Conservation (phyloP, 2,113 vertebrate genomes). For the Ictalurus punctatus region DNA sequence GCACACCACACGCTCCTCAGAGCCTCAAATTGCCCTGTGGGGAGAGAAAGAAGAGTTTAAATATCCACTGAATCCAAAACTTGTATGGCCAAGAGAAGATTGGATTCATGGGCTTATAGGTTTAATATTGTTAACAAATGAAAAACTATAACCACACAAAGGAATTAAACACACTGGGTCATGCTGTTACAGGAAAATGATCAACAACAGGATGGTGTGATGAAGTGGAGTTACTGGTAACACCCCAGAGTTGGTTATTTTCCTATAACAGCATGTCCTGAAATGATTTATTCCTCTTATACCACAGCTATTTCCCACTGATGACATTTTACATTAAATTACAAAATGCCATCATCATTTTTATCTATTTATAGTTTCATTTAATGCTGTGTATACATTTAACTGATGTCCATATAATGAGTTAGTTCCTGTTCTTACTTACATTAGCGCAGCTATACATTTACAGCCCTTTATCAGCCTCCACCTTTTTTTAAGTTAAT, state of each 20-base stretch:
- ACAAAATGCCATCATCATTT: not conserved
- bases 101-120: not conserved
- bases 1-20: slow-evolving; percentile 44
- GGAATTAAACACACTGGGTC: not conserved
- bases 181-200: not conserved
- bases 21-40: slow-evolving; percentile 42
- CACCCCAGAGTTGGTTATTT: not conserved
- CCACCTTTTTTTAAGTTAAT: not conserved
- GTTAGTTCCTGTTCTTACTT: not conserved
- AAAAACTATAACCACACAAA: not conserved
- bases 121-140: not conserved
- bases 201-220: not conserved
- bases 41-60: slow-evolving; percentile 40
- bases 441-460: not conserved
- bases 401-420: not conserved
- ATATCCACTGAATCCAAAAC: slow-evolving; percentile 2
- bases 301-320: not conserved
- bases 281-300: not conserved
- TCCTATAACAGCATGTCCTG: not conserved
- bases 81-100: not conserved
- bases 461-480: not conserved
- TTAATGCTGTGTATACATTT: not conserved
- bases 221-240: not conserved
- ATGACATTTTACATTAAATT: not conserved
- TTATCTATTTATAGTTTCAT: not conserved